Percentiles rank a stretch among this genome's conserved stretches.
phyloP scores from a whole-genome alignment of 2,797 vertebrate species.

The Staurois parvus region DNA sequence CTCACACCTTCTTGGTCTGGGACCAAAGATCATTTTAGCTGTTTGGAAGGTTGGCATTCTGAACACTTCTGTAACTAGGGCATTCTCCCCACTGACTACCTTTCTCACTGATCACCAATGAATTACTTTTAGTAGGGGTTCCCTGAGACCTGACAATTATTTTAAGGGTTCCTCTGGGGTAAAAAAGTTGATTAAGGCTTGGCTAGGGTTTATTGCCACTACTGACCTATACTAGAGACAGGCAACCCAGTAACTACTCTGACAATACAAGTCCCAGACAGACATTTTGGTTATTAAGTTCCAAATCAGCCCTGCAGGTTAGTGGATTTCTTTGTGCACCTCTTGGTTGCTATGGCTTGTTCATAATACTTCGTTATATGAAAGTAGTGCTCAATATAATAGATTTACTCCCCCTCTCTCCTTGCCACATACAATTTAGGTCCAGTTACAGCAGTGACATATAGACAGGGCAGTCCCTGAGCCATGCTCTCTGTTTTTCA shows the following conservation, averaged over 20 bases:
- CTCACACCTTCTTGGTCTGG: too few species aligned
- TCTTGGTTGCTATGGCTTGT: not conserved
- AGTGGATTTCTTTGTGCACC: not conserved
- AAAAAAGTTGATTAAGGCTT: too few species aligned
- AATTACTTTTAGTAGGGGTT: too few species aligned
- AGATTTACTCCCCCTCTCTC: not conserved
- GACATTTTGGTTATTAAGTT: not conserved
- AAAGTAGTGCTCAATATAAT: conserved; percentile 1
- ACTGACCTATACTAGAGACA: not conserved
- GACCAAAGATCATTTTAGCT: too few species aligned
- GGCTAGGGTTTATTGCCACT: not conserved
- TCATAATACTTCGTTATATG: not conserved
- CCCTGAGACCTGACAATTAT: too few species aligned
- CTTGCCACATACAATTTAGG: conserved; percentile 23
- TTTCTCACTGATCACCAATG: too few species aligned
- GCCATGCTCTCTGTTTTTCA: conserved; percentile 28
- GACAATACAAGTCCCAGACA: not conserved
- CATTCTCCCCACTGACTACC: too few species aligned
- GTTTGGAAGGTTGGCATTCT: too few species aligned
- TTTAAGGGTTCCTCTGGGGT: too few species aligned
- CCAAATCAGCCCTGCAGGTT: not conserved
- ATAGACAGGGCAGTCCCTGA: not conserved
- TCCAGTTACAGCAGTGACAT: conserved; percentile 5
- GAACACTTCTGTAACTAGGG: too few species aligned
- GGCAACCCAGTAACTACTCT: not conserved